Evolutionary conservation across 2,888 invertebrate species (phyloP).

Genomic region (Drosophila mimetica): DNA sequence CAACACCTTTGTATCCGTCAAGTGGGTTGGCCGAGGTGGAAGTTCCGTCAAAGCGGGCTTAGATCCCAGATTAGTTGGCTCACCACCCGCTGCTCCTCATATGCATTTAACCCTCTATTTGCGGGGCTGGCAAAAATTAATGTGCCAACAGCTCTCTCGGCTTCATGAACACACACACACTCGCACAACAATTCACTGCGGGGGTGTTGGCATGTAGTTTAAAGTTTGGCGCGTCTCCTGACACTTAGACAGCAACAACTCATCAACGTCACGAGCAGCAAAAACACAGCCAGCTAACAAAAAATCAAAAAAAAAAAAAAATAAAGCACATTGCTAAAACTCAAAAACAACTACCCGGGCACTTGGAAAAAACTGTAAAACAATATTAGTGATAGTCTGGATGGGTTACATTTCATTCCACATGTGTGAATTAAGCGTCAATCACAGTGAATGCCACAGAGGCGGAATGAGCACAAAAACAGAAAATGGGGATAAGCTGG

Average conservation of each 20-base stretch:
- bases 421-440: slow-evolving; percentile 51
- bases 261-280: slow-evolving; percentile 76
- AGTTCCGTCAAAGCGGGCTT: slow-evolving; percentile 72
- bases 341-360: slow-evolving; percentile 43
- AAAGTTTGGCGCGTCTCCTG: slow-evolving; percentile 80
- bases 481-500: neutral
- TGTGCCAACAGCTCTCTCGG: slow-evolving; percentile 61
- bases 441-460: slow-evolving; percentile 31
- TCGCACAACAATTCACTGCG: slow-evolving; percentile 64
- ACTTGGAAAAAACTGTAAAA: slow-evolving; percentile 58
- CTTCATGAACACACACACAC: slow-evolving; percentile 25
- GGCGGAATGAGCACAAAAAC: slow-evolving; percentile 13
- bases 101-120: slow-evolving; percentile 20
- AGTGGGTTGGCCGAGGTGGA: slow-evolving; percentile 59
- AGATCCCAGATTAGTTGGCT: slow-evolving; percentile 68
- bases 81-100: neutral
- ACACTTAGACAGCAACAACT: slow-evolving; percentile 81
- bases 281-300: slow-evolving; percentile 15
- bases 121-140: slow-evolving; percentile 55
- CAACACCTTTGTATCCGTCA: slow-evolving; percentile 69
- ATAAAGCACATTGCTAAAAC: slow-evolving; percentile 26
- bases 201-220: slow-evolving; percentile 74
- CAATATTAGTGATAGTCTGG: slow-evolving; percentile 68
- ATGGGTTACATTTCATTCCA: slow-evolving; percentile 46
- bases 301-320: slow-evolving; percentile 21